Percentiles rank a stretch among this genome's conserved stretches.
phyloP scores from a whole-genome alignment of 2,888 invertebrate genomes.

The Xanthorhoe designata region DNA sequence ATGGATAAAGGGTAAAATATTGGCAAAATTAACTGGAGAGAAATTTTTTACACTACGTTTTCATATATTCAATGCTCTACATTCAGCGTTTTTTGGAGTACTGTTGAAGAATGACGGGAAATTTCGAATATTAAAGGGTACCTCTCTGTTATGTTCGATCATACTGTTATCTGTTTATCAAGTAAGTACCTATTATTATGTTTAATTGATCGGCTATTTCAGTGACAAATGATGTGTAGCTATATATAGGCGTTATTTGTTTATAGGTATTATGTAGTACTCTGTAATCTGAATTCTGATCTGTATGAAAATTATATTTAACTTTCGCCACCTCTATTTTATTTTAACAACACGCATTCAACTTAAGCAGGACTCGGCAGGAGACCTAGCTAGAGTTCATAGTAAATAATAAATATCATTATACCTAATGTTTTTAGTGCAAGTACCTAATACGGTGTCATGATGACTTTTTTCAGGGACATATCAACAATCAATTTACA shows the following conservation, averaged over 20 bases:
- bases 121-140: constrained; percentile 48
- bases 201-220: no score
- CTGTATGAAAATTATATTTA: no score
- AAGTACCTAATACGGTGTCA: neutral
- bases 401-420: no score
- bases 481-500: constrained; percentile 61
- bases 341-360: no score
- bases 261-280: no score
- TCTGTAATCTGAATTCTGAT: no score
- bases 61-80: constrained; percentile 46
- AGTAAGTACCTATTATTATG: constrained; percentile 53
- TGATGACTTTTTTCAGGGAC: constrained; percentile 50
- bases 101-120: constrained; percentile 44
- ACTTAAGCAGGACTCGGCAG: no score
- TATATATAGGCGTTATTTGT: no score
- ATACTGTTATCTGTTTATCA: constrained; percentile 57
- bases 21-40: constrained; percentile 26
- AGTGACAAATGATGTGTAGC: no score
- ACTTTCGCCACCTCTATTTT: no score
- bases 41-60: constrained; percentile 31
- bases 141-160: constrained; percentile 55
- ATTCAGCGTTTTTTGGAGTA: constrained; percentile 54
- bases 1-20: constrained; percentile 49
- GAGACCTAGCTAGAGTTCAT: no score
- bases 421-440: no score